Evolutionary conservation across 2,888 invertebrate genomes (phyloP).

Genomic region (Drosophila niveifrons): DNA sequence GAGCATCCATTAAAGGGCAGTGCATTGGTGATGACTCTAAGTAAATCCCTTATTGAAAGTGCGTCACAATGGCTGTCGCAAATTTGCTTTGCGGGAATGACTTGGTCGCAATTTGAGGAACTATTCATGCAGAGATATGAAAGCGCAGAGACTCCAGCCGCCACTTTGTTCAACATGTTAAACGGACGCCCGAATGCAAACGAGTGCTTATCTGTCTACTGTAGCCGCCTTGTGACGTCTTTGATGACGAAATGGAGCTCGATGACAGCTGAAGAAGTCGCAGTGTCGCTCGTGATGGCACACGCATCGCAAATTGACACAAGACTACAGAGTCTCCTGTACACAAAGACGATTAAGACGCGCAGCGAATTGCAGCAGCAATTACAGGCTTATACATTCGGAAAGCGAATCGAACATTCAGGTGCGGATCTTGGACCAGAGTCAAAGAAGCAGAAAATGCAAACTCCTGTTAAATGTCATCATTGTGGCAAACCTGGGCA

Average conservation of each 20-base stretch:
- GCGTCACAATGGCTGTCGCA: not conserved
- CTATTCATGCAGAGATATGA: not conserved
- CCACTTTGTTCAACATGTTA: not conserved
- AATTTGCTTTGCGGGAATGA: not conserved
- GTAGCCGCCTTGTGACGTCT: not conserved
- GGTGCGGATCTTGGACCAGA: not conserved
- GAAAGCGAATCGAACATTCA: not conserved
- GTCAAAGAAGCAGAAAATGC: slow-evolving; percentile 15
- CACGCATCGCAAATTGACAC: slow-evolving; percentile 8
- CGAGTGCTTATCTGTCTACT: not conserved
- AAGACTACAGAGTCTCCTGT: slow-evolving; percentile 2
- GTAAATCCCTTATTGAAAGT: not conserved
- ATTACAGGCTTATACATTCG: not conserved
- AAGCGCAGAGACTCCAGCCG: not conserved
- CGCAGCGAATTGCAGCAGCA: slow-evolving; percentile 12
- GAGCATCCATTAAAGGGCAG: too few species aligned
- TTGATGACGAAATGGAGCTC: not conserved
- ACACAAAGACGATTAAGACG: not conserved
- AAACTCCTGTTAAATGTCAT: slow-evolving; percentile 25
- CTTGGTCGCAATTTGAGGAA: not conserved
- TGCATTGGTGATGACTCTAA: not conserved
- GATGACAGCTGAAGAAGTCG: slow-evolving; percentile 11
- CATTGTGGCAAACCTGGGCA: slow-evolving; percentile 20
- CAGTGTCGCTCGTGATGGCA: slow-evolving; percentile 18
- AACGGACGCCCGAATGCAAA: not conserved